Evolutionary conservation across 2,113 vertebrate species (phyloP), one percentile per base, ranked within the genome.

Genomic region (Ammodytes dubius): DNA sequence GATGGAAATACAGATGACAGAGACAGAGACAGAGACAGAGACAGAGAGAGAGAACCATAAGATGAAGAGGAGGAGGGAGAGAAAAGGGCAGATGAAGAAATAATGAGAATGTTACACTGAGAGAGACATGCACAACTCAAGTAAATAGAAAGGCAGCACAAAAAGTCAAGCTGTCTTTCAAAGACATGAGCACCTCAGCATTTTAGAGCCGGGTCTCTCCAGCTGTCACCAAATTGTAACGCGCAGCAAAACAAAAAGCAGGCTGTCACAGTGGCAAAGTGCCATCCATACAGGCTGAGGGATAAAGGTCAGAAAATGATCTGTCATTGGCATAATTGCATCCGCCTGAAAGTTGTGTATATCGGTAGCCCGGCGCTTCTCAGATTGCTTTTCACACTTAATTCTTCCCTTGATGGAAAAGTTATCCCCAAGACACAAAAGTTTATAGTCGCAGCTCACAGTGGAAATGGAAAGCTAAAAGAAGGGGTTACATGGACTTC

Each of bases 381-480:
- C 82, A 92, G 92, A 95, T 94, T 95, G 92, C 93, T 94, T 95
- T 94, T 92, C 92, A 92, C 91, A 93, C 91, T 90, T 92, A 87
- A 89, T 92, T 91, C 89, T 93, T 90, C 74, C 70, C 64, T 74
- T 91, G 90, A 93, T 93, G 82, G 91, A 92, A 91, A 93, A 90
- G 91, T 93, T 92, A 92, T 94, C 92, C 90, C 7, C 64, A 73
- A 87, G 84, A 94, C 84, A 88, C 86, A 82, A 91, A 90, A 83
- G 79, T 91, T 87, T 76, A 86, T 53, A 63, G 76, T 64, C 53
- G 83, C 77, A 13, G 79, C 78, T 88, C 71, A 58, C 77, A 47
- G 76, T 63, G 81, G 82, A 78, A 83, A 92, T 74, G 54, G 67
- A 35, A 74, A 19, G 68, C 61, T 57, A 54, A 43, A 63, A 10